Conservation (phyloP, 2,797 vertebrate species). For the Alosa sapidissima region DNA sequence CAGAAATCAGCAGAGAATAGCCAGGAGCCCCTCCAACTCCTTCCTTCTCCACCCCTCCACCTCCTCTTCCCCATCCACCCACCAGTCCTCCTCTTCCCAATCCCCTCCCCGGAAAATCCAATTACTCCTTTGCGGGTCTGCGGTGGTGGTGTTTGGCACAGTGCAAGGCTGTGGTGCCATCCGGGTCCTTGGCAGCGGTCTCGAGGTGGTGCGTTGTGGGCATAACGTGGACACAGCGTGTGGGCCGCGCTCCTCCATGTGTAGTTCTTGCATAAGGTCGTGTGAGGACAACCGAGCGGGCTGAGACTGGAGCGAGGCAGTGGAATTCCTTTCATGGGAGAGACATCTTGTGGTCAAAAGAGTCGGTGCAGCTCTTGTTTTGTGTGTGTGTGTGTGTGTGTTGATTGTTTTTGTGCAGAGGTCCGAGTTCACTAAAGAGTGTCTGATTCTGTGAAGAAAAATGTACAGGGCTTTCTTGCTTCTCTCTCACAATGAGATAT, state of each 20-base stretch:
- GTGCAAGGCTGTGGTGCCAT: background rate
- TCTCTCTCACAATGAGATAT: background rate
- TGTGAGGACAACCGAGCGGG: conserved; percentile 65
- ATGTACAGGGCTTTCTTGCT: background rate
- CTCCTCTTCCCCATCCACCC: background rate
- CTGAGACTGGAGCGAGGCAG: background rate
- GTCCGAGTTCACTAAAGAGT: background rate
- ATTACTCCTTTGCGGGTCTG: conserved; percentile 15
- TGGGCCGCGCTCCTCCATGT: background rate
- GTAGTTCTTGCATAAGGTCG: conserved; percentile 59
- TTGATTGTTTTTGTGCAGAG: background rate
- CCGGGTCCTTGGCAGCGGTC: background rate
- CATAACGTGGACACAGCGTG: background rate
- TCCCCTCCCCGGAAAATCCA: background rate
- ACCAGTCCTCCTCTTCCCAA: background rate
- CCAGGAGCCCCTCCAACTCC: background rate
- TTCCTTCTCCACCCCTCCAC: background rate
- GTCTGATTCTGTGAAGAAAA: background rate
- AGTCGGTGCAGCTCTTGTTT: conserved; percentile 43
- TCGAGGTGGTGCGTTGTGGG: background rate
- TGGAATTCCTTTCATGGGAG: conserved; percentile 62
- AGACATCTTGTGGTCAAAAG: conserved; percentile 66
- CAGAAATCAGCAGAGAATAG: background rate
- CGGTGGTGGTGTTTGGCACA: background rate
- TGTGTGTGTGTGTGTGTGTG: background rate